Evolutionary conservation across 2,797 vertebrate species (phyloP).

Genomic region (Protonibea diacanthus): DNA sequence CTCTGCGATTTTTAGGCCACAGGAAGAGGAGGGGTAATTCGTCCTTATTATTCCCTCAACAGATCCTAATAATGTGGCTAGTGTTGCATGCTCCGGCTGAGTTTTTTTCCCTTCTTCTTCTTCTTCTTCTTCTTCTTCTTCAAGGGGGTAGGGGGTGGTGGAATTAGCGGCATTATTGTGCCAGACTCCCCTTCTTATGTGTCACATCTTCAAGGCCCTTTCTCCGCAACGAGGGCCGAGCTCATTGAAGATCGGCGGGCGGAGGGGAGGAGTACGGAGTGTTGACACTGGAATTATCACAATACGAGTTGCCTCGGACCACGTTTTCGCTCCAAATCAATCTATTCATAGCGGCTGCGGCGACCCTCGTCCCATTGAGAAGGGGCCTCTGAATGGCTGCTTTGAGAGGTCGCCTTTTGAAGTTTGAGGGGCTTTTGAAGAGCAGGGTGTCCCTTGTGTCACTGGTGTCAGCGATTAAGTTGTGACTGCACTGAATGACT

Average conservation of each 20-base stretch:
- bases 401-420: slow-evolving; percentile 73
- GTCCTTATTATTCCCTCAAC: slow-evolving; percentile 71
- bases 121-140: not conserved
- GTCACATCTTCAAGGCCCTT: slow-evolving; percentile 55
- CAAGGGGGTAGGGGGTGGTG: not conserved
- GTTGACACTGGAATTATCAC: slow-evolving; percentile 73
- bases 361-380: slow-evolving; percentile 44
- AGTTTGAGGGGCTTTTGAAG: slow-evolving; percentile 66
- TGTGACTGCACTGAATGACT: slow-evolving; percentile 56
- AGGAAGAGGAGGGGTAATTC: slow-evolving; percentile 65
- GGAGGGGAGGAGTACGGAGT: slow-evolving; percentile 17
- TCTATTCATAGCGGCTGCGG: slow-evolving; percentile 54
- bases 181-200: slow-evolving; percentile 63
- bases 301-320: slow-evolving; percentile 61
- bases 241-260: slow-evolving; percentile 27
- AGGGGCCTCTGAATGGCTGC: slow-evolving; percentile 68
- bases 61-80: slow-evolving; percentile 71
- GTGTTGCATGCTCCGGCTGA: slow-evolving; percentile 59
- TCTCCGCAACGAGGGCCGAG: slow-evolving; percentile 47
- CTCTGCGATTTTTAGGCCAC: slow-evolving; percentile 73
- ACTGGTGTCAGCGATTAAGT: slow-evolving; percentile 72
- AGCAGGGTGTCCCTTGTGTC: slow-evolving; percentile 64
- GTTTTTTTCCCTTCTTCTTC: slow-evolving; percentile 14
- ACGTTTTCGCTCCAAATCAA: slow-evolving; percentile 55
- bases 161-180: slow-evolving; percentile 68